These are phyloP conservation scores for Heterodera schachtii DNA, from an alignment of 1,140 invertebrate genomes.

Conservation along the genomic window DNA sequence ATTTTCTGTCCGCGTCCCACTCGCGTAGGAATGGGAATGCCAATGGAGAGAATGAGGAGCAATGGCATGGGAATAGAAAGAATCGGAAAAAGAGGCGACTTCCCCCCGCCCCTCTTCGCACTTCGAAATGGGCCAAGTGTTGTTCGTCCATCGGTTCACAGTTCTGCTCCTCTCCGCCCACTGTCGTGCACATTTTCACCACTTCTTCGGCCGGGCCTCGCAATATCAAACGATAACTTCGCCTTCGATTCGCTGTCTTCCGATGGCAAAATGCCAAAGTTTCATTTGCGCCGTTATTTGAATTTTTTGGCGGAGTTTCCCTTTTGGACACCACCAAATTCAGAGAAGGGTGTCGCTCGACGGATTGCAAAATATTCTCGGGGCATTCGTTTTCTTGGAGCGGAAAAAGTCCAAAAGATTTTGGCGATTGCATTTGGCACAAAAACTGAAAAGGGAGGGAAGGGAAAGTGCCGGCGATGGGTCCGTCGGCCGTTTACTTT, in stretches of 20 bases:
- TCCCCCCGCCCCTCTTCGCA: not conserved
- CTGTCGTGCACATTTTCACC: not conserved
- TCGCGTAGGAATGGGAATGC: too few relatives aligned
- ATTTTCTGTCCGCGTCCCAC: too few relatives aligned
- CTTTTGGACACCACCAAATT: not conserved
- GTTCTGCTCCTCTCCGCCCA: not conserved
- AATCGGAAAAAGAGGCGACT: too few relatives aligned
- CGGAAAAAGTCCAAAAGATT: not conserved
- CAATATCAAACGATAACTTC: not conserved
- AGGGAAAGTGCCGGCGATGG: not conserved
- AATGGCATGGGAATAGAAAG: too few relatives aligned
- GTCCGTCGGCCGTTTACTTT: not conserved
- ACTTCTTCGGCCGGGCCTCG: constrained; percentile 1
- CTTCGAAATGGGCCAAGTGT: not conserved
- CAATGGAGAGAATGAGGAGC: too few relatives aligned
- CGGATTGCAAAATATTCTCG: not conserved
- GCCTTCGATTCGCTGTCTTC: not conserved
- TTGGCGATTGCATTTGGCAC: not conserved
- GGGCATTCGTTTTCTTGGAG: not conserved
- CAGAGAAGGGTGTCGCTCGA: not conserved
- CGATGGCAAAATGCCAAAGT: not conserved
- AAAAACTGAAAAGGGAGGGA: not conserved
- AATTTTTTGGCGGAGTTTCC: not conserved
- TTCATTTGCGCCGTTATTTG: not conserved
- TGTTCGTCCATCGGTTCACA: not conserved